Conservation (phyloP, 2,888 invertebrate species). For the Protophormia terraenovae region DNA sequence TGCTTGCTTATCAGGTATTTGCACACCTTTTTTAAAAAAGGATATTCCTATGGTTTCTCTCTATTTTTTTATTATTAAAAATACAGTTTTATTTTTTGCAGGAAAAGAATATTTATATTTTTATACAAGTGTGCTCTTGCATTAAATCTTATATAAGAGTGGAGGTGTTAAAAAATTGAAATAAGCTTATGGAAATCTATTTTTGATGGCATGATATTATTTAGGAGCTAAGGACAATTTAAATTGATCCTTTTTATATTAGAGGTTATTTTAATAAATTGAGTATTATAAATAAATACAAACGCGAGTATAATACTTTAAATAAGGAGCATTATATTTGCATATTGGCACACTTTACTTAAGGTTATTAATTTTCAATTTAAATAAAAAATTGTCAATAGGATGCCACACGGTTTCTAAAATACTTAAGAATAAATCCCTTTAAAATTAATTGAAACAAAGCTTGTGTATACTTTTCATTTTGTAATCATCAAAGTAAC, state of each 20-base stretch:
- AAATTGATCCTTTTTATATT: neutral
- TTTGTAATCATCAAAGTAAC: too few species aligned
- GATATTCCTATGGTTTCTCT: neutral
- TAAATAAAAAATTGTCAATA: too few species aligned
- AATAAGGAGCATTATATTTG: too few species aligned
- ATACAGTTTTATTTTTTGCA: neutral
- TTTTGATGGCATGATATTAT: neutral
- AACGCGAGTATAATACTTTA: neutral
- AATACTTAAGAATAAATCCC: too few species aligned
- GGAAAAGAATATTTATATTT: slow-evolving; percentile 5
- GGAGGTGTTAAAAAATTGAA: slow-evolving; percentile 3
- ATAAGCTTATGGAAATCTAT: slow-evolving; percentile 18
- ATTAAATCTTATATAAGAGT: neutral
- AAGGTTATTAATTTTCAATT: too few species aligned
- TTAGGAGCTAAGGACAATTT: neutral
- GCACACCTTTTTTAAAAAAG: slow-evolving; percentile 45
- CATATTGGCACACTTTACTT: too few species aligned
- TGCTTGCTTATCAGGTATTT: slow-evolving; percentile 54
- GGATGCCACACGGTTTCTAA: too few species aligned
- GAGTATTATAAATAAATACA: neutral
- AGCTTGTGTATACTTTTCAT: too few species aligned
- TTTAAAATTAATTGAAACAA: too few species aligned
- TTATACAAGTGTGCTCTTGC: neutral
- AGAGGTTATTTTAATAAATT: too few species aligned
- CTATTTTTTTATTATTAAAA: neutral